Conservation (phyloP, 2,888 invertebrate genomes). For the Brachynemurus nebulosus region DNA sequence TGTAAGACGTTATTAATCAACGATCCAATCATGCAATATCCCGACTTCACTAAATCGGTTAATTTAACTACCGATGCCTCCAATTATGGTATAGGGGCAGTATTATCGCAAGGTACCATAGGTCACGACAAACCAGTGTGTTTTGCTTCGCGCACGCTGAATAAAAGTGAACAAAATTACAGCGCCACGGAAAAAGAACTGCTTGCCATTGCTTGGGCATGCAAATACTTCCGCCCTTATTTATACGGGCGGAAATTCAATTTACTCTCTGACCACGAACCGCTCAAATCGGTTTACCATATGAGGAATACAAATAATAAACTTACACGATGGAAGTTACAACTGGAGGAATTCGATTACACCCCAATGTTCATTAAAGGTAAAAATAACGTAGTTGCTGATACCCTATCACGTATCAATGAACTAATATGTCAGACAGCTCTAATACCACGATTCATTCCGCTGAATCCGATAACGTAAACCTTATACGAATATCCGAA, state of each 20-base stretch:
- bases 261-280: slow-evolving; percentile 26
- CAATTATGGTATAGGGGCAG: slow-evolving; percentile 16
- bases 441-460: too few species aligned
- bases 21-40: not conserved
- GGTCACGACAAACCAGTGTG: slow-evolving; percentile 24
- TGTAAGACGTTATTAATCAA: not conserved
- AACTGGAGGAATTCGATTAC: slow-evolving; percentile 25
- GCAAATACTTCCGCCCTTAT: slow-evolving; percentile 26
- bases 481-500: not conserved
- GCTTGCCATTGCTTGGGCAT: slow-evolving; percentile 25
- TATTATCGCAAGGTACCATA: slow-evolving; percentile 22
- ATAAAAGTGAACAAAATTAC: slow-evolving; percentile 26
- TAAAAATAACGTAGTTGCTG: slow-evolving; percentile 22
- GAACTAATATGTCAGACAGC: too few species aligned
- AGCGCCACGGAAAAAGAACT: slow-evolving; percentile 26
- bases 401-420: slow-evolving; percentile 20
- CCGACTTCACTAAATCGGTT: not conserved
- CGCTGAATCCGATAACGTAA: not conserved
- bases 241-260: slow-evolving; percentile 25
- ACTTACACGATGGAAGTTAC: slow-evolving; percentile 23
- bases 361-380: slow-evolving; percentile 23
- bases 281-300: slow-evolving; percentile 20
- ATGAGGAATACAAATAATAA: slow-evolving; percentile 22
- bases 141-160: slow-evolving; percentile 24
- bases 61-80: not conserved